phyloP scores from a whole-genome alignment of 2,888 invertebrate genomes.

The Agapostemon virescens region DNA sequence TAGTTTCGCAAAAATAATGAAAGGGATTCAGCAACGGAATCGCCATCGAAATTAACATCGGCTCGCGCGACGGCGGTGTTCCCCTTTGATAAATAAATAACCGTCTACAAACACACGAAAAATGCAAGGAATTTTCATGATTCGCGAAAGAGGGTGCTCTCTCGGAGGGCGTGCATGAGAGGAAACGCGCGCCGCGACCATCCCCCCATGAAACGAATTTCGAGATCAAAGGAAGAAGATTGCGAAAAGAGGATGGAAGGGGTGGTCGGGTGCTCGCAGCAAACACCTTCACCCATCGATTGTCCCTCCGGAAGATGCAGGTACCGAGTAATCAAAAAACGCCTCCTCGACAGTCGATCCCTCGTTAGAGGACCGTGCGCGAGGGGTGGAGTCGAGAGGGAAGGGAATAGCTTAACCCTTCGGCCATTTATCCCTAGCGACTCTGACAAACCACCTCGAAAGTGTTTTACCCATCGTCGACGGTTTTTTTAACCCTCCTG shows the following conservation, averaged over 20 bases:
- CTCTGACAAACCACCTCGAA: background rate
- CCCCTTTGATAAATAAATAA: conserved; percentile 4
- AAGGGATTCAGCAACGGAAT: background rate
- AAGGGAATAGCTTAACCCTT: background rate
- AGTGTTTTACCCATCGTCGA: background rate
- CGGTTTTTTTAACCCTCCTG: background rate
- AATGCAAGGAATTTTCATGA: conserved; percentile 12
- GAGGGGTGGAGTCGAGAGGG: background rate
- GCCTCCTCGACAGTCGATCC: conserved; percentile 3
- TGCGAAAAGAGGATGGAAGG: background rate
- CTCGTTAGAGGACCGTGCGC: conserved; percentile 10
- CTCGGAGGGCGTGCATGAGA: background rate
- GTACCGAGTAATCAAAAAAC: conserved; percentile 20
- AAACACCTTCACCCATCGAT: conserved; percentile 9
- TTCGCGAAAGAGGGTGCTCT: background rate
- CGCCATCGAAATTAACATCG: background rate
- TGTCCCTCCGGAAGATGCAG: background rate
- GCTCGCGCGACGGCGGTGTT: background rate
- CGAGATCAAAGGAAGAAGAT: conserved; percentile 35
- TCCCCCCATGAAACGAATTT: background rate
- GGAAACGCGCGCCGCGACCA: background rate
- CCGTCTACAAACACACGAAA: background rate
- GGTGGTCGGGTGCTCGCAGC: background rate
- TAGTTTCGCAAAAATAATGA: background rate
- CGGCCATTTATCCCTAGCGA: background rate